Evolutionary conservation across 2,113 vertebrate species (phyloP).

Genomic region (Lophotis ruficrista): DNA sequence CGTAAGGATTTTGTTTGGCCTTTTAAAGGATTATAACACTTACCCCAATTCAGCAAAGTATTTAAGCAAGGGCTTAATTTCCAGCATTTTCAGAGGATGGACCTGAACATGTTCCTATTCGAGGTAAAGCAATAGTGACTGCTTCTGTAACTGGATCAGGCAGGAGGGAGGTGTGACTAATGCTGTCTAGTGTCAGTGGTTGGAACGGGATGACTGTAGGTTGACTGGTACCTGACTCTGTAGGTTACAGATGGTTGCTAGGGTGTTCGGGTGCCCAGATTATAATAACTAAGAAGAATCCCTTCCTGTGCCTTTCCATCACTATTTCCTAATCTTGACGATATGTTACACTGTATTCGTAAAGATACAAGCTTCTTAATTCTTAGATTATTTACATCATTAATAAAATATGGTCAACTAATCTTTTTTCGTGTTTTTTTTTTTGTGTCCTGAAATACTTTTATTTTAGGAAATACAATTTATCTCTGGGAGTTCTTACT

Average conservation of each 20-base stretch:
- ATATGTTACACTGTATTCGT: not conserved
- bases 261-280: not conserved
- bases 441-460: not conserved
- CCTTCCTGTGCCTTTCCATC: not conserved
- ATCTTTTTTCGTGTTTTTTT: not conserved
- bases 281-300: not conserved
- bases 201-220: not conserved
- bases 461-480: slow-evolving; percentile 89
- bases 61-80: not conserved
- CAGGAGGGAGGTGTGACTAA: not conserved
- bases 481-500: slow-evolving; percentile 98
- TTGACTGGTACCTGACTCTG: not conserved
- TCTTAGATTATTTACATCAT: not conserved
- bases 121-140: not conserved
- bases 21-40: not conserved
- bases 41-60: not conserved
- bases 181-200: not conserved
- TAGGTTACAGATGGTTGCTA: not conserved
- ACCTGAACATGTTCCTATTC: not conserved
- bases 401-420: not conserved
- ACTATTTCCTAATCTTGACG: not conserved
- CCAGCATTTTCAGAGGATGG: not conserved
- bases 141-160: not conserved
- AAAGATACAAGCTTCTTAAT: not conserved
- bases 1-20: not conserved